These are phyloP conservation scores for Cataglyphis cursor DNA, from an alignment of 2,888 invertebrate genomes.

Conservation along the genomic window DNA sequence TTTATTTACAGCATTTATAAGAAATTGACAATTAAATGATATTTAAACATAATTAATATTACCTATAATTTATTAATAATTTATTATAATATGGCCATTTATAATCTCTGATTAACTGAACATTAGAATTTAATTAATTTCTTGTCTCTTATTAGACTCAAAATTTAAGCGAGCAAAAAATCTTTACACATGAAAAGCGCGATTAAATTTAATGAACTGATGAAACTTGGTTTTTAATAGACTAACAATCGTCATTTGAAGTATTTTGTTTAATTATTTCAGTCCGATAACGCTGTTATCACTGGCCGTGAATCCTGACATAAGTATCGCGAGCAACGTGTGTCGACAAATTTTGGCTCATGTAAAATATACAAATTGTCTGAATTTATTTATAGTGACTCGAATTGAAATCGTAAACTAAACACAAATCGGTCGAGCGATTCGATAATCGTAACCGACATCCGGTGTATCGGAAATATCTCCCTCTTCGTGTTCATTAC, in stretches of 20 bases:
- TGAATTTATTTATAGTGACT: neutral
- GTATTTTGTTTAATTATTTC: slow-evolving; percentile 28
- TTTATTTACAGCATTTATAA: slow-evolving; percentile 11
- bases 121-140: neutral
- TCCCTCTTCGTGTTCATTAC: neutral
- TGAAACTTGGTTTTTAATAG: slow-evolving; percentile 11
- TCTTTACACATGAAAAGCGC: neutral
- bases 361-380: slow-evolving; percentile 1
- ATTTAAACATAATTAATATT: slow-evolving; percentile 6
- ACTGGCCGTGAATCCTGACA: neutral
- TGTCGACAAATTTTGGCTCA: neutral
- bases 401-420: neutral
- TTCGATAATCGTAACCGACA: slow-evolving; percentile 3
- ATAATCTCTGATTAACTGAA: neutral
- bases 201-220: slow-evolving; percentile 20
- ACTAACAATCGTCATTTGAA: slow-evolving; percentile 3
- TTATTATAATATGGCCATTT: neutral
- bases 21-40: neutral
- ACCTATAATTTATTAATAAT: too few relatives aligned
- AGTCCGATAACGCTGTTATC: neutral
- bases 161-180: neutral
- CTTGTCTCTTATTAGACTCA: neutral
- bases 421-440: neutral
- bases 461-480: too few relatives aligned
- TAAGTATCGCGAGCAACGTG: neutral